A percentile compares a stretch with the other conserved stretches of the same genome.
Evolutionary conservation across 2,888 invertebrate genomes (phyloP).

Genomic region (Zaprionus bogoriensis): DNA sequence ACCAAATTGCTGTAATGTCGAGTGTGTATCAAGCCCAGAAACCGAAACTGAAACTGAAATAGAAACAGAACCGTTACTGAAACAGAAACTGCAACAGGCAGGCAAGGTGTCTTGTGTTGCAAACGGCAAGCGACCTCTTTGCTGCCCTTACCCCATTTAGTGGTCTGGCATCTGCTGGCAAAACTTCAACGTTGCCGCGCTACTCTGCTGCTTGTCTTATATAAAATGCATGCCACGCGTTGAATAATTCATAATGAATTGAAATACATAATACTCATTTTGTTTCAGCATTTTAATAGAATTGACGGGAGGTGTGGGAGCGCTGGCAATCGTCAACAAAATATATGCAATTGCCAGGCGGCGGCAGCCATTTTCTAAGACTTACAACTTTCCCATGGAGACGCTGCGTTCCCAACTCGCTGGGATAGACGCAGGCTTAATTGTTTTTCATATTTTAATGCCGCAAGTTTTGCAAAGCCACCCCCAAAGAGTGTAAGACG

Average conservation of each 20-base stretch:
- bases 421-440: conserved; percentile 47
- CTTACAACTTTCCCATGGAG: conserved; percentile 26
- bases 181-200: conserved; percentile 40
- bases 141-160: background rate
- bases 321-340: conserved; percentile 1
- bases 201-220: conserved; percentile 47
- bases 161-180: background rate
- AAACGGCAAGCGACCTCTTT: background rate
- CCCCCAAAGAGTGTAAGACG: conserved; percentile 28
- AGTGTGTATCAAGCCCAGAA: background rate
- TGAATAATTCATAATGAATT: conserved; percentile 79
- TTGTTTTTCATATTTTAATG: conserved; percentile 78
- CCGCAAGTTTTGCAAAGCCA: conserved; percentile 57
- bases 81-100: conserved; percentile 18
- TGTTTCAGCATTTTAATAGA: conserved; percentile 59
- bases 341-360: conserved; percentile 25
- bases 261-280: conserved; percentile 79
- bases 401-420: background rate
- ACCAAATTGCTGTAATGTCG: conserved; percentile 38
- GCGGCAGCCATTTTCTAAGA: conserved; percentile 47
- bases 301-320: background rate
- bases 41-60: background rate
- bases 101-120: conserved; percentile 36
- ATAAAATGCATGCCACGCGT: conserved; percentile 70
- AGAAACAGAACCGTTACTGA: background rate